Percentiles rank a stretch among this genome's conserved stretches.
Evolutionary conservation across 1,140 invertebrate genomes (phyloP).

Genomic region (Meloidogyne exigua): DNA sequence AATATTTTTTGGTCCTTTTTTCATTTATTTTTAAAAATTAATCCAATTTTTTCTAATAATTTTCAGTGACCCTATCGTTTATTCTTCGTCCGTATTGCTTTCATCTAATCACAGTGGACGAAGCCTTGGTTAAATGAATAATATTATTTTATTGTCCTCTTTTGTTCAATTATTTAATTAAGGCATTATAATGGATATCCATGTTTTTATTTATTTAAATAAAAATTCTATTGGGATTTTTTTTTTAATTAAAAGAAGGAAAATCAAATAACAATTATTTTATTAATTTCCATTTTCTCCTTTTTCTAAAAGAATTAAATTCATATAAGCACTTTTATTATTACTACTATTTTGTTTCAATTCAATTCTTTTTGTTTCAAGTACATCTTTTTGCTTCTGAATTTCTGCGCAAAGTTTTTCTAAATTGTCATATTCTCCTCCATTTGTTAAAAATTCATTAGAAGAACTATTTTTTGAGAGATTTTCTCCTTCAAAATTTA

Average conservation of each 20-base stretch:
- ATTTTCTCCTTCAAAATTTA: not conserved
- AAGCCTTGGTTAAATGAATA: not conserved
- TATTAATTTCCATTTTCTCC: not conserved
- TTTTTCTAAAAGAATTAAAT: not conserved
- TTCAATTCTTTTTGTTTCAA: slow-evolving; percentile 15
- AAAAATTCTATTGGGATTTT: too few relatives aligned
- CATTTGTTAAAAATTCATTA: not conserved
- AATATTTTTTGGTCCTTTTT: not conserved
- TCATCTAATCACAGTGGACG: not conserved
- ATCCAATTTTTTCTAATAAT: not conserved
- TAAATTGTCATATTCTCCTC: slow-evolving; percentile 26
- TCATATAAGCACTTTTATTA: not conserved
- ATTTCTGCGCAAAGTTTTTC: slow-evolving; percentile 17
- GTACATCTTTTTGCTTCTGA: slow-evolving; percentile 2
- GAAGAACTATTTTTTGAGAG: not conserved
- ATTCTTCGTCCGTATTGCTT: not conserved
- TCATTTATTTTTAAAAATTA: not conserved
- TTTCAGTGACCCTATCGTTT: not conserved
- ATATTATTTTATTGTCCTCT: not conserved
- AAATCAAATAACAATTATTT: too few relatives aligned
- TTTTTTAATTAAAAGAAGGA: not conserved
- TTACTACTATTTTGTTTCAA: not conserved
- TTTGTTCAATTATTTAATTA: not conserved
- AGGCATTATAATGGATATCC: too few relatives aligned
- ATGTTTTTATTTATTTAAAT: too few relatives aligned